phyloP scores from a whole-genome alignment of 2,113 vertebrate genomes.

The Copsychus sechellarum region DNA sequence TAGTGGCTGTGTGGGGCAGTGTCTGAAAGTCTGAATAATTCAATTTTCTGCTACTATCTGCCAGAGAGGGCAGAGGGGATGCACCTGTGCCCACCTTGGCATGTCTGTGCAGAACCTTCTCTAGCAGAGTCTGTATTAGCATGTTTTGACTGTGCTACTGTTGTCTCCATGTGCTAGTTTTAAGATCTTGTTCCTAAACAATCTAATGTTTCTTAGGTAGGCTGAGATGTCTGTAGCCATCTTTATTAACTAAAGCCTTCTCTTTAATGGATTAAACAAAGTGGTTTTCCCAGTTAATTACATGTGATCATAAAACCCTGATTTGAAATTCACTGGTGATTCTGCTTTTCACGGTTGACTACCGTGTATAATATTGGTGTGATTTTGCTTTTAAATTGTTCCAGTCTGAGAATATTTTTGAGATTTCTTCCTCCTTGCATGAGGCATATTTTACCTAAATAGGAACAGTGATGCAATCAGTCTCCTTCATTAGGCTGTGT shows the following conservation, averaged over 20 bases:
- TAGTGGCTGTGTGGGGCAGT: background rate
- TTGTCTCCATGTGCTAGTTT: background rate
- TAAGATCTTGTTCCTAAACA: background rate
- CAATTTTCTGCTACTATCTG: background rate
- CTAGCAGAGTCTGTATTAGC: background rate
- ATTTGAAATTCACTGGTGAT: background rate
- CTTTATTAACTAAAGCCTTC: background rate
- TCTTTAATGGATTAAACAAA: background rate
- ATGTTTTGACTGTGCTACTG: background rate
- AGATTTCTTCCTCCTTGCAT: background rate
- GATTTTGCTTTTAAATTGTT: background rate
- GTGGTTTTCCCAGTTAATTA: background rate
- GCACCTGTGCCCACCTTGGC: background rate
- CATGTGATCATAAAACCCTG: accelerated
- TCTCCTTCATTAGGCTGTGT: background rate
- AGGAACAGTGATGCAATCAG: background rate
- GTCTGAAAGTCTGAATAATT: background rate
- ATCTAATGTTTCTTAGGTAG: background rate
- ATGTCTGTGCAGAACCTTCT: background rate
- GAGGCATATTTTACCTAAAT: background rate
- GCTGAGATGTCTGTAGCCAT: background rate
- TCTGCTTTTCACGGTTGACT: background rate
- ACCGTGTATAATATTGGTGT: background rate
- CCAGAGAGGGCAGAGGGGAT: background rate
- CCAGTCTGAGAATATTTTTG: background rate